Conservation (phyloP, 1,140 invertebrate genomes). For the Nasonia giraulti region DNA sequence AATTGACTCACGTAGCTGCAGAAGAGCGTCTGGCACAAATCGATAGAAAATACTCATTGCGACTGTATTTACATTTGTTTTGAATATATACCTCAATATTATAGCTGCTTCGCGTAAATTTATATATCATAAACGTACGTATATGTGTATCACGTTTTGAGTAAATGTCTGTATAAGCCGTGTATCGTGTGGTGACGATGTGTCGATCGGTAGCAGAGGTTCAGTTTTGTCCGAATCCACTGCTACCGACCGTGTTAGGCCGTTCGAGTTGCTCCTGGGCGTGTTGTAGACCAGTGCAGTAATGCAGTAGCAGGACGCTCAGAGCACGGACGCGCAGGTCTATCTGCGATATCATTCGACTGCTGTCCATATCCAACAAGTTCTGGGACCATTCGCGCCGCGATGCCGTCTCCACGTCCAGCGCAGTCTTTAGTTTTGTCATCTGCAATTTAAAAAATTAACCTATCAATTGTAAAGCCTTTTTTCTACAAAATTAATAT, state of each 20-base stretch:
- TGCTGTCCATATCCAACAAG: slow-evolving; percentile 73
- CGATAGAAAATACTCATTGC: not conserved
- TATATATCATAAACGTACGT: not conserved
- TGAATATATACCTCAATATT: not conserved
- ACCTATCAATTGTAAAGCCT: not conserved
- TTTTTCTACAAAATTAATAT: not conserved
- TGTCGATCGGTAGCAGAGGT: not conserved
- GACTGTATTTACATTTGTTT: not conserved
- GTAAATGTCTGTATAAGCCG: not conserved
- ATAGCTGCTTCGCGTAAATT: not conserved
- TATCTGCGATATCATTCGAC: slow-evolving; percentile 77
- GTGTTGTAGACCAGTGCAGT: slow-evolving; percentile 87
- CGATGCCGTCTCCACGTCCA: slow-evolving; percentile 78
- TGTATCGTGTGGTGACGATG: not conserved
- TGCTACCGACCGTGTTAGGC: not conserved
- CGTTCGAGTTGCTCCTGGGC: slow-evolving; percentile 71
- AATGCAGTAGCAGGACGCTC: slow-evolving; percentile 88
- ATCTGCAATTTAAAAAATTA: slow-evolving; percentile 75
- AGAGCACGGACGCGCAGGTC: slow-evolving; percentile 86
- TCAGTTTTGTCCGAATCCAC: not conserved
- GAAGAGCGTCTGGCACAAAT: not conserved
- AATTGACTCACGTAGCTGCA: slow-evolving; percentile 4
- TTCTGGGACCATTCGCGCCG: slow-evolving; percentile 67
- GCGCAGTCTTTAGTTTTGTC: slow-evolving; percentile 82
- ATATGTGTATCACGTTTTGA: not conserved